Evolutionary conservation across 2,888 invertebrate species (phyloP), one percentile per base, ranked within the genome.

Genomic region (Thymelicus sylvestris): DNA sequence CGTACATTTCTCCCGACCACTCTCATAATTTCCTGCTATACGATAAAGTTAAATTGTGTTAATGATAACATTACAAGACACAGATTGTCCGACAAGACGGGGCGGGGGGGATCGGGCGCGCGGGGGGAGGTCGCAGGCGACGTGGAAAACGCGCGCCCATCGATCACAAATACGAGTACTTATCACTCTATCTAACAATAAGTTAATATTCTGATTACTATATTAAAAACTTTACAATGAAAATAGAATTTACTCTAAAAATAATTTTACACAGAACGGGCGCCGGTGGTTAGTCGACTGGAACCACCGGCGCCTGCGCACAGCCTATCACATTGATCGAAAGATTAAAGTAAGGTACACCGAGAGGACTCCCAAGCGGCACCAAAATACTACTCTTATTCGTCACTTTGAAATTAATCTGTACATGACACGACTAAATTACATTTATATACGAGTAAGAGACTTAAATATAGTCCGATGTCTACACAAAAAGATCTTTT

Each of bases 401-500:
- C 82, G 77, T 78, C 81, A 81, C 76, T 77, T 77, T 84, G 82
- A 84, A 83, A 83, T 81, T 80, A 83, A 85, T 84, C 85, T 81
- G 83, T 87, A 86, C 80, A 85, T 79, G 85, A 90, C 86, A 86
- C 24, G 62, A 84, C 87, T 90, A 90, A 85, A 84, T 89, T 75
- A 74, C 79, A 76, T 75, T 86, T 90, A 73, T 71, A 89, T 70
- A 89, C 90, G 86, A 88, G 85, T 70, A 89, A 90, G 86, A 88
- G 85, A 79, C 78, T 80, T 81, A 81, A 89, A 86, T 83, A 79
- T 83, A 83, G 80, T 41, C 15, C 73, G 74, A 82, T 79, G 82
- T 81, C 95, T 97, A 97, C 84, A 97, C 97, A 87, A 97, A 97
- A 66, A 97, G 95, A 90, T 97, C 97, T 89, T 97, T 97, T 67